A percentile compares a stretch with the other conserved stretches of the same genome.
phyloP scores from a whole-genome alignment of 2,113 vertebrate genomes.

The Semnopithecus entellus region DNA sequence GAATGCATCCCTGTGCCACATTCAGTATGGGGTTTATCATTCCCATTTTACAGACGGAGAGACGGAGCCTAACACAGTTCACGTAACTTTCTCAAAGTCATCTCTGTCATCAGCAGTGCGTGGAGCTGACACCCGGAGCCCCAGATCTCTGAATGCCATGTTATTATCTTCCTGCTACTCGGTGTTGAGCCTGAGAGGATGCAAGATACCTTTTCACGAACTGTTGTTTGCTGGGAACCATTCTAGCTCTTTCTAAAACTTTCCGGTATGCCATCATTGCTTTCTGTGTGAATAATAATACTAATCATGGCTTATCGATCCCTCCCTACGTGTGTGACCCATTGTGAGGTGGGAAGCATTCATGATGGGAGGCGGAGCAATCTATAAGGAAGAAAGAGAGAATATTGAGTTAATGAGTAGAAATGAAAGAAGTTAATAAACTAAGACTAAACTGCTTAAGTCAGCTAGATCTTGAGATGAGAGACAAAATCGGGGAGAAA shows the following conservation, averaged over 20 bases:
- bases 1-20: fast-evolving
- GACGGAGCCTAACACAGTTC: not conserved
- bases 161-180: fast-evolving
- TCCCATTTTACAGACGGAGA: not conserved
- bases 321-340: too few species aligned
- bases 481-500: not conserved
- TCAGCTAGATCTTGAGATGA: not conserved
- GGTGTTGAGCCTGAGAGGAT: fast-evolving
- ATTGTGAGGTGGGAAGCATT: fast-evolving
- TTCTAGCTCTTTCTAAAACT: not conserved
- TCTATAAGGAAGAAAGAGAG: not conserved
- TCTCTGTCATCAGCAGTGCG: fast-evolving
- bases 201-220: not conserved
- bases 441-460: not conserved
- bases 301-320: too few species aligned
- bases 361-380: not conserved
- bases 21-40: fast-evolving
- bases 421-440: not conserved
- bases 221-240: not conserved
- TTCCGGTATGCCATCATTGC: not conserved
- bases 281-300: not conserved
- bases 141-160: fast-evolving
- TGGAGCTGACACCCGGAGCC: not conserved
- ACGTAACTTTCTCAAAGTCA: not conserved
- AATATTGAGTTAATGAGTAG: not conserved